phyloP scores from a whole-genome alignment of 2,888 invertebrate genomes.

The Callyntrura sp. region DNA sequence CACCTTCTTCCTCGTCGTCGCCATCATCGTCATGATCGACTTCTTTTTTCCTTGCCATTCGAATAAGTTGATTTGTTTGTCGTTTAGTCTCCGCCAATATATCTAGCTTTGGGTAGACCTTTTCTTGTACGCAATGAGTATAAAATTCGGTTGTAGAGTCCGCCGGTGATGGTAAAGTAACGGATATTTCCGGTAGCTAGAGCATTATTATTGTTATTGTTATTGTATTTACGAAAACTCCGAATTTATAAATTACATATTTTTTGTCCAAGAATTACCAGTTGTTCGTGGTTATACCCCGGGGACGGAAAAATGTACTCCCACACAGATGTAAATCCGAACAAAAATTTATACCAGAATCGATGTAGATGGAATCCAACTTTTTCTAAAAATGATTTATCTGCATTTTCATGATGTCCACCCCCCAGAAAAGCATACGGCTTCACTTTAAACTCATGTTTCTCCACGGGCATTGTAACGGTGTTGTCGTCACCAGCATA shows the following conservation, averaged over 20 bases:
- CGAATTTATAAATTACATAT: too few relatives aligned
- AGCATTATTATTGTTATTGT: too few relatives aligned
- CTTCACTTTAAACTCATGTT: constrained; percentile 56
- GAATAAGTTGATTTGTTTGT: constrained; percentile 29
- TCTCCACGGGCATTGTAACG: constrained; percentile 58
- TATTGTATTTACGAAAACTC: not conserved
- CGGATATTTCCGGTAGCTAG: constrained; percentile 78
- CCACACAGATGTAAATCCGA: not conserved
- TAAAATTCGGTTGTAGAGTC: constrained; percentile 79
- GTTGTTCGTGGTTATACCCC: not conserved
- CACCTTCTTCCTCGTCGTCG: constrained; percentile 9
- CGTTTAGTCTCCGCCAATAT: constrained; percentile 49
- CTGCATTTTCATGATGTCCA: constrained; percentile 40
- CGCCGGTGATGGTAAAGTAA: constrained; percentile 79
- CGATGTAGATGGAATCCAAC: constrained; percentile 25
- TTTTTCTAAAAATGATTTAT: constrained; percentile 36
- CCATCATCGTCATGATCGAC: constrained; percentile 50
- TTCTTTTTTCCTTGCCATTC: constrained; percentile 33
- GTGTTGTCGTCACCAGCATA: constrained; percentile 44
- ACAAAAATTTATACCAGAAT: constrained; percentile 32
- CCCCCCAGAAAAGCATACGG: constrained; percentile 65
- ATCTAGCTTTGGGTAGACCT: constrained; percentile 52
- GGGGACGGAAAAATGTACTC: constrained; percentile 59
- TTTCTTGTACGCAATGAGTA: constrained; percentile 72
- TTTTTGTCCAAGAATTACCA: constrained; percentile 2